Percentiles rank a stretch among this genome's conserved stretches.
These are phyloP conservation scores for Eupithecia dodoneata DNA, from an alignment of 2,888 invertebrate genomes.

Conservation along the genomic window DNA sequence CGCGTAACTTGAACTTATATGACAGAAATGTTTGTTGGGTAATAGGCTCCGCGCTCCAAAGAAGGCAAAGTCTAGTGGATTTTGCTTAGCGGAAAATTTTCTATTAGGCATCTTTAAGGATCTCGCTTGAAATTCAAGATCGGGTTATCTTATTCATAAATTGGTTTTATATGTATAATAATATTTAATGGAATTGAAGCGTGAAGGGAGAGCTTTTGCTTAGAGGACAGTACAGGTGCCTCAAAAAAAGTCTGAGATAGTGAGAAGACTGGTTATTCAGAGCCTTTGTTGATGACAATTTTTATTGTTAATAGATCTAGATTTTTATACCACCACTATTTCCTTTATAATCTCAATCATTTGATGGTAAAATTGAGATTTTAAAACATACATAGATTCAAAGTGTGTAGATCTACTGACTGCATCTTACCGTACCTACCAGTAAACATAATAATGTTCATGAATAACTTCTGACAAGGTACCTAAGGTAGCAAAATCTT, in stretches of 20 bases:
- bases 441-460: no score
- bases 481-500: background rate
- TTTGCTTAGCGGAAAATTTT: slow-evolving; percentile 11
- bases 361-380: no score
- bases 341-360: no score
- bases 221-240: background rate
- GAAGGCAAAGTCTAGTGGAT: background rate
- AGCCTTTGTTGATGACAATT: background rate
- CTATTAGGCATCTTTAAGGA: background rate
- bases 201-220: background rate
- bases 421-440: no score
- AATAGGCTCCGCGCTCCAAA: background rate
- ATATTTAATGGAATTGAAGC: background rate
- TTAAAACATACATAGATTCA: no score
- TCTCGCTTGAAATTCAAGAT: background rate
- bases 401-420: no score
- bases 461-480: no score
- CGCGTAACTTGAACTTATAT: no score
- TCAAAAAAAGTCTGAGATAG: background rate
- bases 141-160: background rate
- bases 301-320: no score
- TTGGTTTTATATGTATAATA: background rate
- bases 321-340: no score
- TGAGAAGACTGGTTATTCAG: background rate
- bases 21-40: no score